A percentile compares a stretch with the other conserved stretches of the same genome.
These are phyloP conservation scores for Lamellibrachia columna DNA, from an alignment of 2,888 invertebrate species.

Conservation along the genomic window DNA sequence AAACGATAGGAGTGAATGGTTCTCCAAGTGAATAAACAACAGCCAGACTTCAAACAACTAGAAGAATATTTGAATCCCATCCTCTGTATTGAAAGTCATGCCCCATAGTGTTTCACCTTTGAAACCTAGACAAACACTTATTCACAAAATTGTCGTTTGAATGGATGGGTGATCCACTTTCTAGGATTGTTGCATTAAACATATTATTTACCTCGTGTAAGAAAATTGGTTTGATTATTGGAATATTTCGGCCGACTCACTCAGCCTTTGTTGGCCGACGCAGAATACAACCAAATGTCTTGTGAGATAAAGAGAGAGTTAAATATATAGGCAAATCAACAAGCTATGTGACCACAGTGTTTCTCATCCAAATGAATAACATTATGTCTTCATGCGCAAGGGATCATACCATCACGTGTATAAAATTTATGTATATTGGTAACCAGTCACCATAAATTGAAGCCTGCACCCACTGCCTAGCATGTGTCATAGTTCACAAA, in stretches of 20 bases:
- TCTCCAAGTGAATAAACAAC: conserved; percentile 6
- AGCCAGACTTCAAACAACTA: background rate
- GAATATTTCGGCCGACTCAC: background rate
- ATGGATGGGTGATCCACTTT: too few relatives aligned
- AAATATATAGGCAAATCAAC: background rate
- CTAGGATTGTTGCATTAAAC: too few relatives aligned
- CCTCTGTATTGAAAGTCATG: background rate
- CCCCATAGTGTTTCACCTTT: conserved; percentile 13
- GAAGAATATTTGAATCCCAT: conserved; percentile 17
- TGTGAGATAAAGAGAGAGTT: background rate
- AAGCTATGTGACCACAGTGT: background rate
- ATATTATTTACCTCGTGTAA: too few relatives aligned
- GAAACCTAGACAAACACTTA: background rate
- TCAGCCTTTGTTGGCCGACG: too few relatives aligned
- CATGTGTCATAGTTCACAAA: background rate
- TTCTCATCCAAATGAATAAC: conserved; percentile 7
- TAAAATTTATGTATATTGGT: too few relatives aligned
- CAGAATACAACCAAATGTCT: too few relatives aligned
- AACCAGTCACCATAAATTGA: too few relatives aligned
- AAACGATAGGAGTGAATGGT: background rate
- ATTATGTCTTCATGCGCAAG: background rate
- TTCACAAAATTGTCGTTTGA: background rate
- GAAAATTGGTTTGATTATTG: too few relatives aligned
- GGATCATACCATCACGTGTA: background rate
- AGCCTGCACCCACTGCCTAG: too few relatives aligned